Evolutionary conservation across 2,888 invertebrate species (phyloP), one percentile per base, ranked within the genome.

Genomic region (Callyntrura guangdongensis): DNA sequence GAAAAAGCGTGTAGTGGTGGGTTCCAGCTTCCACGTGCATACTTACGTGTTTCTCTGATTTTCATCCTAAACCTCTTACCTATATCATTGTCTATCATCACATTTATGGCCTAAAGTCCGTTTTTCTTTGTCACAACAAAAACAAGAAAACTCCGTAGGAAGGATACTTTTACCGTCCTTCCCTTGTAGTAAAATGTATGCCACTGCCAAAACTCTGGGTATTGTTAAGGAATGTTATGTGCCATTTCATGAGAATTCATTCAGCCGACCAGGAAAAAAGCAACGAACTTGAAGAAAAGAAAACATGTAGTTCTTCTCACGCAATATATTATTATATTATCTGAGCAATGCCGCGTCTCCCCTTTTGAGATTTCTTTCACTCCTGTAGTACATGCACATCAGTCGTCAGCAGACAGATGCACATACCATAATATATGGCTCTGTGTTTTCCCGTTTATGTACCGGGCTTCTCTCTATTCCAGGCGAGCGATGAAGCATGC

Each of bases 181-280:
- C 4, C 64, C 20, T 22, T 6, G 12, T 25, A n/a, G n/a, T n/a
- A n/a, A 25, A 12, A 61, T 25, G 22, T 22, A 61, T 8, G 25
- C 22, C 8, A 25, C 6, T 11, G 61, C 22, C 25, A 61, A 11
- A 11, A 25, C 1, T 56, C 8, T 61, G 53, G 12, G 61, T 61
- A 61, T 61, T 1, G 25, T n/a, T 9, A 61, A 56, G 20, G 47
- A 45, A 53, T 69, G 12, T 36, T 20, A 49, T 85, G 69, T 56
- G 47, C n/a, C 20, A 77, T 86, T 86, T 86, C 25, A 22, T 67
- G 79, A 64, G 79, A 77, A 86, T 14, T 74, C 79, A 49, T 45
- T 64, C 86, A 59, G n/a, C 64, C 45, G 64, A 86, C 64, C 86
- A 67, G 86, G n/a, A n/a, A 86, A 79, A 86, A 77, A 79, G 77